Evolutionary conservation across 2,888 invertebrate species (phyloP).

Genomic region (Pandemis cinnamomeana): DNA sequence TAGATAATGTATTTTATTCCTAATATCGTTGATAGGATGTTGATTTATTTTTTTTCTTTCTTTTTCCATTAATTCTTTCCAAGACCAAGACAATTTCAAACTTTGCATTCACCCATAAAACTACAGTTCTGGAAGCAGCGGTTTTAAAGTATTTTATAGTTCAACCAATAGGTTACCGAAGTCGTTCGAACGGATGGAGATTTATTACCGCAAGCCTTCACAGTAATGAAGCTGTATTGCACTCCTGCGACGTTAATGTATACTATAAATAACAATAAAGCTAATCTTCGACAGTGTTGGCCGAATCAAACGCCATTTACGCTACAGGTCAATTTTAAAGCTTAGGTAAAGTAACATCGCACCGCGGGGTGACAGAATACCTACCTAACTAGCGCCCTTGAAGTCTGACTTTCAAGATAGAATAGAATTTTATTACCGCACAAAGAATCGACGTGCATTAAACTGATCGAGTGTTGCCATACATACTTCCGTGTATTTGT

Average conservation of each 20-base stretch:
- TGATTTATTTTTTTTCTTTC: no score
- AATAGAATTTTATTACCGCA: no score
- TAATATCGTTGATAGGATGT: no score
- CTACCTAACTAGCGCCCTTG: no score
- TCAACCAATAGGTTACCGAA: conserved; percentile 53
- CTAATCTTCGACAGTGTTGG: conserved; percentile 50
- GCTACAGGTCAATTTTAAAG: neutral
- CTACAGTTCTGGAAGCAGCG: conserved; percentile 6
- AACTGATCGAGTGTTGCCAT: no score
- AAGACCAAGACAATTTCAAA: no score
- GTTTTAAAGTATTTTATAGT: neutral
- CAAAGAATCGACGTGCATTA: no score
- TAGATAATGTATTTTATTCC: no score
- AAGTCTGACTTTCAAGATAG: no score
- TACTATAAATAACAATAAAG: conserved; percentile 58
- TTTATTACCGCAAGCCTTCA: conserved; percentile 62
- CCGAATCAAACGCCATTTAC: conserved; percentile 40
- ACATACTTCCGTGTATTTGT: no score
- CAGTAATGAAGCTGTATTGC: conserved; percentile 68
- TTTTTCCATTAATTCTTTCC: no score
- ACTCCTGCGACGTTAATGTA: conserved; percentile 58
- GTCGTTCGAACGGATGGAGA: conserved; percentile 59
- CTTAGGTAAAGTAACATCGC: neutral
- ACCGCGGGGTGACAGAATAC: no score
- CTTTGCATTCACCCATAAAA: neutral